Percentiles rank a stretch among this genome's conserved stretches.
phyloP scores from a whole-genome alignment of 1,140 invertebrate species.

The Drosophila tani region DNA sequence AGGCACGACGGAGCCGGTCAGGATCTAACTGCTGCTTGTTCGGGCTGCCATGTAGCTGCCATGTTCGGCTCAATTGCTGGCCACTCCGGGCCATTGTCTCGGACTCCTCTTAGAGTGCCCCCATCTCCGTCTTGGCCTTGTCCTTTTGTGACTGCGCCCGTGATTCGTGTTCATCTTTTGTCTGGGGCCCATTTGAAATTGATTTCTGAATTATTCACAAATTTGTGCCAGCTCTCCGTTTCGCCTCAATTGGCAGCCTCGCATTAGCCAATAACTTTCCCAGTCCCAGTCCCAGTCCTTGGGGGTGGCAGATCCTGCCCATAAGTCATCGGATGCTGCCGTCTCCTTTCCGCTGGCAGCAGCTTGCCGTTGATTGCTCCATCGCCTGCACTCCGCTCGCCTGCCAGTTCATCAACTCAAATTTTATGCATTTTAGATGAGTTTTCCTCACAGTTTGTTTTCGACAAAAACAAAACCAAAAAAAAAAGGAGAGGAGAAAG shows the following conservation, averaged over 20 bases:
- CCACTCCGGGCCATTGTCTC: conserved; percentile 51
- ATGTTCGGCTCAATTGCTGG: conserved; percentile 71
- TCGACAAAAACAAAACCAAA: conserved; percentile 35
- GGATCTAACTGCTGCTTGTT: conserved; percentile 63
- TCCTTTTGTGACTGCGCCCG: conserved; percentile 13
- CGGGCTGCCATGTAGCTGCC: conserved; percentile 75
- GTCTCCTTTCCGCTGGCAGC: conserved; percentile 26
- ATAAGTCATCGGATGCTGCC: conserved; percentile 64
- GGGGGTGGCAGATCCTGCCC: conserved; percentile 19
- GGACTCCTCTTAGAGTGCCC: conserved; percentile 9
- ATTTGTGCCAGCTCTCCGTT: conserved; percentile 42
- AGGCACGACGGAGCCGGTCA: conserved; percentile 34
- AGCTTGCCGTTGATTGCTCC: conserved; percentile 72
- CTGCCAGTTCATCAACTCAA: conserved; percentile 79
- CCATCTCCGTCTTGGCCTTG: conserved; percentile 18
- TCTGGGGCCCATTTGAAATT: conserved; percentile 60
- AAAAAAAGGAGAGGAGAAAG: conserved; percentile 14
- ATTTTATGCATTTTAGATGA: conserved; percentile 84
- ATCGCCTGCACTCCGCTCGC: conserved; percentile 16
- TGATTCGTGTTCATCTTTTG: conserved; percentile 46
- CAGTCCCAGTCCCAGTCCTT: conserved; percentile 5
- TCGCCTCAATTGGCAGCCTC: conserved; percentile 62
- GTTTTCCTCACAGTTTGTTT: conserved; percentile 82
- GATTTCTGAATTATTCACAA: conserved; percentile 81
- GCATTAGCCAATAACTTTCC: conserved; percentile 68